These are phyloP conservation scores for Lepidocolaptes lacrymiger DNA, from an alignment of 2,797 vertebrate genomes.

Conservation along the genomic window DNA sequence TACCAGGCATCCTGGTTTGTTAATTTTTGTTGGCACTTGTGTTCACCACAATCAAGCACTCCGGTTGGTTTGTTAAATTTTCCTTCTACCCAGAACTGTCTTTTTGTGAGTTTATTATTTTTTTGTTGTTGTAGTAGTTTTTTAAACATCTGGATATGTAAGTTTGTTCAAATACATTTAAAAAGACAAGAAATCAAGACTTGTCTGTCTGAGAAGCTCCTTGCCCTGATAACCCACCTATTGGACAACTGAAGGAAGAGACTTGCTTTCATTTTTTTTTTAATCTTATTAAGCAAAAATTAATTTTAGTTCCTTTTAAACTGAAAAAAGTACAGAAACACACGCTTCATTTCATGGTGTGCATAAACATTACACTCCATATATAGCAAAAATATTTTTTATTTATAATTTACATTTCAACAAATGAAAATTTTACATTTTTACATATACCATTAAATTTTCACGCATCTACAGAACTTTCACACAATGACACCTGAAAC, in stretches of 20 bases:
- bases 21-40: conserved; percentile 73
- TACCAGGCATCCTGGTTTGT: conserved; percentile 72
- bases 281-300: conserved; percentile 64
- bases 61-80: conserved; percentile 48
- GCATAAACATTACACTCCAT: conserved; percentile 92
- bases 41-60: conserved; percentile 65
- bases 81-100: conserved; percentile 35
- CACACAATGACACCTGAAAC: conserved; percentile 89
- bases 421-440: conserved; percentile 84
- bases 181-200: conserved; percentile 46
- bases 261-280: conserved; percentile 34
- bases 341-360: conserved; percentile 80
- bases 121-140: background rate
- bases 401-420: conserved; percentile 98
- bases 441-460: conserved; percentile 87
- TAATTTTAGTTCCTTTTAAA: conserved; percentile 69
- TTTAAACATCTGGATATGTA: conserved; percentile 29
- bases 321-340: conserved; percentile 79
- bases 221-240: conserved; percentile 45
- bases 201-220: conserved; percentile 53
- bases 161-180: conserved; percentile 35
- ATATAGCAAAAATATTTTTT: conserved; percentile 99
- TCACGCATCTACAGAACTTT: conserved; percentile 84
- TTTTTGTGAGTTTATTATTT: background rate
- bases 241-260: conserved; percentile 49